phyloP scores from a whole-genome alignment of 1,140 invertebrate genomes.

The Geopemphigus sp. region DNA sequence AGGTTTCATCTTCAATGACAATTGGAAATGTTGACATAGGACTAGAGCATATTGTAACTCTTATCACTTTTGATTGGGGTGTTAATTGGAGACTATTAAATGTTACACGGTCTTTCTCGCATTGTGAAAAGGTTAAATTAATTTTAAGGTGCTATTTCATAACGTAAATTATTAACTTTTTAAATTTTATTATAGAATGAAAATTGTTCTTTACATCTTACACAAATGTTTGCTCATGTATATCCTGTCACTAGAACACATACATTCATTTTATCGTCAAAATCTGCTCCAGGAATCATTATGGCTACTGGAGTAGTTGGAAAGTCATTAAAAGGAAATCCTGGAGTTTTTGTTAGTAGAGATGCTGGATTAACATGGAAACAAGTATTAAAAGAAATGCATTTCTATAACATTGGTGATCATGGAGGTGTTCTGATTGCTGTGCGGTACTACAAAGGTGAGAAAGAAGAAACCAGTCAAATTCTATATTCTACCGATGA shows the following conservation, averaged over 20 bases:
- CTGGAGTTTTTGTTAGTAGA: slow-evolving; percentile 76
- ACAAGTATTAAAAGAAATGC: slow-evolving; percentile 76
- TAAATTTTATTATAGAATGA: slow-evolving; percentile 55
- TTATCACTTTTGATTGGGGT: slow-evolving; percentile 88
- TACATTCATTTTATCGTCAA: slow-evolving; percentile 79
- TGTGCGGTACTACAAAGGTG: slow-evolving; percentile 73
- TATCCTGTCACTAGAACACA: slow-evolving; percentile 72
- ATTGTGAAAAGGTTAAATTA: slow-evolving; percentile 36
- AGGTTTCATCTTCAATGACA: slow-evolving; percentile 54
- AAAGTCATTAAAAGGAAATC: slow-evolving; percentile 73
- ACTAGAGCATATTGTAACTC: slow-evolving; percentile 71
- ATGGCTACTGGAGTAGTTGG: slow-evolving; percentile 82
- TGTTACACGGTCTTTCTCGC: slow-evolving; percentile 42
- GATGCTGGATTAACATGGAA: slow-evolving; percentile 85
- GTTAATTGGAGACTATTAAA: slow-evolving; percentile 74
- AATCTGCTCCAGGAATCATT: slow-evolving; percentile 83
- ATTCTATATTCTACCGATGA: slow-evolving; percentile 83
- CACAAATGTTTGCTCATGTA: slow-evolving; percentile 78
- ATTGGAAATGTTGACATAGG: slow-evolving; percentile 58
- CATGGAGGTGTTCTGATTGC: slow-evolving; percentile 85
- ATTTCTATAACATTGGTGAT: slow-evolving; percentile 87
- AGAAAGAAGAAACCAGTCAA: slow-evolving; percentile 68
- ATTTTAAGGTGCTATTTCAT: background rate
- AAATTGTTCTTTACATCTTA: slow-evolving; percentile 80
- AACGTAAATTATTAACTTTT: background rate